These are phyloP conservation scores for Cavia porcellus DNA, from an alignment of 2,113 vertebrate species.

Conservation along the genomic window DNA sequence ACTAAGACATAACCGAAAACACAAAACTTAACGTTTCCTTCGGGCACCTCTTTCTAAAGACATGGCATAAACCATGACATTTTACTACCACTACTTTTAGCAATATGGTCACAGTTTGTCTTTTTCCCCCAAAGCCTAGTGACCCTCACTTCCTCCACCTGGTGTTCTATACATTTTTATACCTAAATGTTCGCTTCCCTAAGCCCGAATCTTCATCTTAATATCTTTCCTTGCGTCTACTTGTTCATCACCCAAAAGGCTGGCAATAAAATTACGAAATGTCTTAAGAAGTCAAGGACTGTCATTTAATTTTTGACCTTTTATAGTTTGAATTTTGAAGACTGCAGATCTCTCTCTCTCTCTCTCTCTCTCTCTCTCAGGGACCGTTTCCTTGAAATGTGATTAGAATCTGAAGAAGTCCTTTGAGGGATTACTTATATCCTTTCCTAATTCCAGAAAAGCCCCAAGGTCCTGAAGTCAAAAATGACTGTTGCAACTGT, in stretches of 20 bases:
- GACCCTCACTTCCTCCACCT: neutral
- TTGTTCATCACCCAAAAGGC: neutral
- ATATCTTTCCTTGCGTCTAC: conserved; percentile 16
- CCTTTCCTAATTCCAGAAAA: conserved; percentile 46
- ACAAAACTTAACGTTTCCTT: neutral
- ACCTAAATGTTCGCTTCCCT: neutral
- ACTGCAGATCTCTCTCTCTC: neutral
- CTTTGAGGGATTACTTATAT: neutral
- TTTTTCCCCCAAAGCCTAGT: neutral
- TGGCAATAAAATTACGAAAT: neutral
- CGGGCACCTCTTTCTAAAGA: conserved; percentile 4
- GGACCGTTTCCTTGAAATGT: neutral
- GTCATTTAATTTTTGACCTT: neutral
- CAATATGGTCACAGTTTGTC: neutral
- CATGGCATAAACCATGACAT: neutral
- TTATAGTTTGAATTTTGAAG: conserved; percentile 28
- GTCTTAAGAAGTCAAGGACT: conserved; percentile 13
- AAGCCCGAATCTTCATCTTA: neutral
- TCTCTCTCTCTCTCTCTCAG: neutral
- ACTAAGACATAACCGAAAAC: neutral
- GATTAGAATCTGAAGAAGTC: neutral
- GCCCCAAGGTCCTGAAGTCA: neutral
- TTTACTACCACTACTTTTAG: neutral
- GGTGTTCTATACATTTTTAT: neutral
- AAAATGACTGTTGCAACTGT: neutral